Evolutionary conservation across 2,888 invertebrate genomes (phyloP), one percentile per base, ranked within the genome.

Genomic region (Meta bourneti): DNA sequence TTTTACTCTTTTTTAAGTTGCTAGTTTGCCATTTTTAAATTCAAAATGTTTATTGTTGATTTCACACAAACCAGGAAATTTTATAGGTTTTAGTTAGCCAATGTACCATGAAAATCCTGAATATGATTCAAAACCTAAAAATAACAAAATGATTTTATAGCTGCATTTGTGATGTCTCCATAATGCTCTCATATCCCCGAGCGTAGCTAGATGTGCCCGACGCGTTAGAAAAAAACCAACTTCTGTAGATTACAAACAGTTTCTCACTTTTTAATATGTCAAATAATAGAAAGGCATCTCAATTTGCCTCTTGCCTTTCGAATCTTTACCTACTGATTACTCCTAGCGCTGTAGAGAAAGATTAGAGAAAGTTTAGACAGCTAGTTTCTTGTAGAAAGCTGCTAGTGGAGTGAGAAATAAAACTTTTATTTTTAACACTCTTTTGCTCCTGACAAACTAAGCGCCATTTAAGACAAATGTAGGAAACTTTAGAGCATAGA

Each of bases 371-470:
- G 89, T 20, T 80, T 51, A n/a, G 79, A 78, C 83, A 78, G 80
- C 79, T 90, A 85, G 85, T 54, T 77, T 77, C 49, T 70, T 54
- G 16, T 71, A 75, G 77, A 82, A 82, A 83, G 83, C 83, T 88
- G 75, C 51, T 91, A 88, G 88, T 51, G 20, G 79, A 82, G 74
- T 88, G 70, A 88, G 54, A 51, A 75, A 70, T 16, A 74, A 78
- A 90, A 69, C 74, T 91, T 89, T 92, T 92, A 92, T 92, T 92
- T 92, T 92, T 89, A 87, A 92, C 92, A 92, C 80, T 85, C 52
- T 91, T 91, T 82, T 86, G 92, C 92, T 92, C 89, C 89, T 82
- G 89, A 86, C 51, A 89, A 84, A 92, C 71, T 86, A 92, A 80
- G 89, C 89, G 89, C 92, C 92, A 92, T 92, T 92, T 88, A 89